phyloP scores from a whole-genome alignment of 2,113 vertebrate species.

The Corythoichthys haematopterus region DNA sequence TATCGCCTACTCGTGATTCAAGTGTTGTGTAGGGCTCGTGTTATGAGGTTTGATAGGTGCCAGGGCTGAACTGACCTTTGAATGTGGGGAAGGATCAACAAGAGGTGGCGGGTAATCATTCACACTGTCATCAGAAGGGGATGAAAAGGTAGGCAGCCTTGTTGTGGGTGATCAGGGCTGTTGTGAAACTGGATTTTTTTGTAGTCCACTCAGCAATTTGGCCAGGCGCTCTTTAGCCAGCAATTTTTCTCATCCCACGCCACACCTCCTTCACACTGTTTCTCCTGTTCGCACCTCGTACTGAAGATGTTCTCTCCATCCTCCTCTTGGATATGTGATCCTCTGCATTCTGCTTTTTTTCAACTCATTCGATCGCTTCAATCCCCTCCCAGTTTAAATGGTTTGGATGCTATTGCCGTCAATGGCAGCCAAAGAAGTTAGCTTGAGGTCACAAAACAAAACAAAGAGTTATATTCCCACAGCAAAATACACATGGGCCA shows the following conservation, averaged over 20 bases:
- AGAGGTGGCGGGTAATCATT: slow-evolving; percentile 35
- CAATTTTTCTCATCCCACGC: slow-evolving; percentile 61
- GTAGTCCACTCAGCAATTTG: slow-evolving; percentile 52
- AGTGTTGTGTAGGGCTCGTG: slow-evolving; percentile 3
- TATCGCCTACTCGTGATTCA: slow-evolving; percentile 9
- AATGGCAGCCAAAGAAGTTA: too few species aligned
- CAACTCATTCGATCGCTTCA: not conserved
- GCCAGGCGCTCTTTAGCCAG: slow-evolving; percentile 47
- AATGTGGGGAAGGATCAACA: slow-evolving; percentile 38
- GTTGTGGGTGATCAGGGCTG: slow-evolving; percentile 21
- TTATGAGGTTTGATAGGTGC: slow-evolving; percentile 10
- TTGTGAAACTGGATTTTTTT: slow-evolving; percentile 28
- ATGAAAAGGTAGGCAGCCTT: slow-evolving; percentile 21
- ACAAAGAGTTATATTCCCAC: too few species aligned
- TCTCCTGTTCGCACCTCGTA: slow-evolving; percentile 52
- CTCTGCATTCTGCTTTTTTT: slow-evolving; percentile 13
- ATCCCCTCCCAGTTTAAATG: too few species aligned
- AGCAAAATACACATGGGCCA: too few species aligned
- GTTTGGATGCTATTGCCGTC: too few species aligned
- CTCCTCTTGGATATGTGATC: slow-evolving; percentile 28
- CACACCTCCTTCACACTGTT: slow-evolving; percentile 66
- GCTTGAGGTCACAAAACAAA: too few species aligned
- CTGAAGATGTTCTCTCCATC: slow-evolving; percentile 51
- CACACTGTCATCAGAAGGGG: slow-evolving; percentile 21
- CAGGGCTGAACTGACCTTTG: slow-evolving; percentile 44